A percentile compares a stretch with the other conserved stretches of the same genome.
Conservation (phyloP, 2,888 invertebrate species). For the Cylloceria caligata region DNA sequence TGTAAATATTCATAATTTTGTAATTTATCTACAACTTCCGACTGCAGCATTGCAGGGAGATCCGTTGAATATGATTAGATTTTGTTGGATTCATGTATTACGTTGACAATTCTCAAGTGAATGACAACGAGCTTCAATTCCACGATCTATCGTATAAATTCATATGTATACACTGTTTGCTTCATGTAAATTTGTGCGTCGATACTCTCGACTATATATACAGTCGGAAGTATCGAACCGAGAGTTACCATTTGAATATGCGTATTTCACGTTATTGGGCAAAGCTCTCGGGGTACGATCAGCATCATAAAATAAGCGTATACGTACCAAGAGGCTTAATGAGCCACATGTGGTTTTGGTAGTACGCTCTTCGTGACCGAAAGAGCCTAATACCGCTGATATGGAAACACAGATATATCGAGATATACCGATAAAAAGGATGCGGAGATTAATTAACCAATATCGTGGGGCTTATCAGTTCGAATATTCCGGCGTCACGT, state of each 20-base stretch:
- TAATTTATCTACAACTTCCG: not conserved
- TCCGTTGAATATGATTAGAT: not conserved
- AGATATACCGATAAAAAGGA: conserved; percentile 12
- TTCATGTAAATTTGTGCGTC: not conserved
- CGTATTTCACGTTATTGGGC: conserved; percentile 11
- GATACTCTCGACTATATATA: not conserved
- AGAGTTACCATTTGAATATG: not conserved
- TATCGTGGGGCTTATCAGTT: not conserved
- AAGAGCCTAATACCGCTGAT: not conserved
- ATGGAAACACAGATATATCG: conserved; percentile 14
- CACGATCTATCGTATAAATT: not conserved
- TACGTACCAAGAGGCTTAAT: conserved; percentile 15
- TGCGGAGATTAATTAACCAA: conserved; percentile 8
- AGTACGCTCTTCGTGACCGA: conserved; percentile 1
- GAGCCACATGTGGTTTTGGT: conserved; percentile 13
- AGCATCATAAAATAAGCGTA: not conserved
- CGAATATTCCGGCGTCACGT: conserved; percentile 2
- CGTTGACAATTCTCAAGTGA: not conserved
- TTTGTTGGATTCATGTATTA: not conserved
- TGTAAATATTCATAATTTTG: not conserved
- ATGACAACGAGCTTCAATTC: conserved; percentile 13
- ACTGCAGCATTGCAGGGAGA: not conserved
- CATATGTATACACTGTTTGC: not conserved
- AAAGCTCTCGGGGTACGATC: not conserved
- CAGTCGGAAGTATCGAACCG: too few relatives aligned